Conservation (phyloP, 1,140 invertebrate genomes). For the Phthorimaea operculella region DNA sequence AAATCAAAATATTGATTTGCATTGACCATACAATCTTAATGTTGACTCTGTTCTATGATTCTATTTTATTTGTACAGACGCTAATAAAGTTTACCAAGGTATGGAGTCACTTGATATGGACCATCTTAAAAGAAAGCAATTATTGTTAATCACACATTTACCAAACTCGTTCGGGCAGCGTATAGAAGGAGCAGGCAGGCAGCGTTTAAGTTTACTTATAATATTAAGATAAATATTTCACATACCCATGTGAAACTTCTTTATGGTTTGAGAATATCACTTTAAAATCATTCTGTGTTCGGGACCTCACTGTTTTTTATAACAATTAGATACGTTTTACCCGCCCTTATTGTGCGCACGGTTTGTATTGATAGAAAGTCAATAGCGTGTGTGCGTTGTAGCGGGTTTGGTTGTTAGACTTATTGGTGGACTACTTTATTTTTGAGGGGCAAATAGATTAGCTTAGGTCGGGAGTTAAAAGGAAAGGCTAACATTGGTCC, state of each 20-base stretch:
- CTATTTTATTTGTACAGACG: no score
- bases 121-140: no score
- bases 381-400: conserved; percentile 34
- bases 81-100: no score
- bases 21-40: no score
- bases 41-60: no score
- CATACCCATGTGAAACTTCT: conserved; percentile 62
- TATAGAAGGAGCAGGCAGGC: conserved; percentile 26
- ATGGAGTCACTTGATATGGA: no score
- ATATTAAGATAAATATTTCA: conserved; percentile 68
- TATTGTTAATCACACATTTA: conserved; percentile 9
- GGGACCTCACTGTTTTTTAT: conserved; percentile 56
- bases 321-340: conserved; percentile 62
- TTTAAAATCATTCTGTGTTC: conserved; percentile 61
- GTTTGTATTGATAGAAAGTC: conserved; percentile 40
- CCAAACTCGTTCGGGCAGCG: conserved; percentile 30
- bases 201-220: conserved; percentile 63
- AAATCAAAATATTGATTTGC: no score
- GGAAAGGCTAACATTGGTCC: conserved; percentile 34
- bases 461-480: conserved; percentile 37
- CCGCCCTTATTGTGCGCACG: conserved; percentile 42
- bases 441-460: conserved; percentile 58
- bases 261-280: conserved; percentile 65
- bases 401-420: conserved; percentile 63
- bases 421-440: conserved; percentile 57